Conservation (phyloP, 2,113 vertebrate genomes). For the Apaloderma vittatum region DNA sequence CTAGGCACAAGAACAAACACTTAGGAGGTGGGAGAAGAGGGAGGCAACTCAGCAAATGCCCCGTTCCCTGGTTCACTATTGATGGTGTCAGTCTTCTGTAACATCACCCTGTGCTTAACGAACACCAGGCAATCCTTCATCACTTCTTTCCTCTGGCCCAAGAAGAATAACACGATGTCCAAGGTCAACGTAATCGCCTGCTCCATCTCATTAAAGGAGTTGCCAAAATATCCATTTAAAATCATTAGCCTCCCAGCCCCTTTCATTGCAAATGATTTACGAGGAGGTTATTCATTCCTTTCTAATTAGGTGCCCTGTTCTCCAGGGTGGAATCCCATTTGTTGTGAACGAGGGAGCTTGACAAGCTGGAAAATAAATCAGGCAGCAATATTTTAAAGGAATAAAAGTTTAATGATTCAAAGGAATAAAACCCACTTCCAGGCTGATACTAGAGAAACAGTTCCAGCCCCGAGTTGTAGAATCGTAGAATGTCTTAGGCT, state of each 20-base stretch:
- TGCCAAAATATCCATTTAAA: slow-evolving; percentile 19
- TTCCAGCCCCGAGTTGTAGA: neutral
- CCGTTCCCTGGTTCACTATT: neutral
- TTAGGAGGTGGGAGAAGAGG: neutral
- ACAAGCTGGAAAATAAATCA: neutral
- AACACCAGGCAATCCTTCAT: neutral
- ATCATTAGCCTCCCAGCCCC: neutral
- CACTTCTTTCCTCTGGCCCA: neutral
- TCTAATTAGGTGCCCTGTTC: neutral
- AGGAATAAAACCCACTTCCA: neutral
- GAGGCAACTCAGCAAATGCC: neutral
- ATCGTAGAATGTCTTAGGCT: no score
- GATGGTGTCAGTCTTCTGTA: neutral
- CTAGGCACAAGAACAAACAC: neutral
- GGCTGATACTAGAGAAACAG: neutral
- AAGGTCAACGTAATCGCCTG: neutral
- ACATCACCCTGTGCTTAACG: neutral
- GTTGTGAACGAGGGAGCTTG: neutral
- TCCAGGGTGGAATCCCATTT: neutral
- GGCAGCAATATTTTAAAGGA: neutral
- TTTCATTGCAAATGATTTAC: slow-evolving; percentile 20
- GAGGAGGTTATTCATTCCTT: slow-evolving; percentile 18
- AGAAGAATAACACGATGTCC: slow-evolving; percentile 10
- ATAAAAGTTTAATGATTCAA: neutral
- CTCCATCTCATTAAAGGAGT: slow-evolving; percentile 36